Conservation (phyloP, 2,113 vertebrate genomes). For the Trogon surrucura region DNA sequence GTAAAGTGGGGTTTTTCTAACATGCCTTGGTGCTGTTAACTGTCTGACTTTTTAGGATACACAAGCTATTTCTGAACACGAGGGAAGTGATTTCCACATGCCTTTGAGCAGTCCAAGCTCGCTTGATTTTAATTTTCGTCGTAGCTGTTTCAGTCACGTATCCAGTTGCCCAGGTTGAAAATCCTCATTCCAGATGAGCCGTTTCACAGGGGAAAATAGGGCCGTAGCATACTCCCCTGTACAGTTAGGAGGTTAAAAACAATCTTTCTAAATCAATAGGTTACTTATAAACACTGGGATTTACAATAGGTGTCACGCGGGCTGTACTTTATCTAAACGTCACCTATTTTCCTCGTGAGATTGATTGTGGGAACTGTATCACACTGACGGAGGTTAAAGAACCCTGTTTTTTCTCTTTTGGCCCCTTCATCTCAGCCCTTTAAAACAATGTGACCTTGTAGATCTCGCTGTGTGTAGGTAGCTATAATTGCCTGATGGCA, state of each 20-base stretch:
- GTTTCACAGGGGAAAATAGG: not conserved
- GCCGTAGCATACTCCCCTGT: not conserved
- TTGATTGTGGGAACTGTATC: not conserved
- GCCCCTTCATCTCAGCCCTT: not conserved
- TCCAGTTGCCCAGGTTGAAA: not conserved
- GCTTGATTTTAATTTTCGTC: not conserved
- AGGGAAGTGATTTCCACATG: not conserved
- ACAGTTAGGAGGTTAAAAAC: not conserved
- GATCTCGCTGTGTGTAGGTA: not conserved
- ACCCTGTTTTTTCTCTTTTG: not conserved
- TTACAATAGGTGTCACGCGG: not conserved
- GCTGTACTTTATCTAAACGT: conserved; percentile 6
- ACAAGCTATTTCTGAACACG: not conserved
- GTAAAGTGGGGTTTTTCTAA: not conserved
- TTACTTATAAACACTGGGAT: conserved; percentile 14
- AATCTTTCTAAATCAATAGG: conserved; percentile 21
- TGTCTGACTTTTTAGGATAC: not conserved
- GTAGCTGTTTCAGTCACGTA: not conserved
- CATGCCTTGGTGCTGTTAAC: not conserved
- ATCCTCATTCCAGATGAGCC: not conserved
- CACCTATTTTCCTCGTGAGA: not conserved
- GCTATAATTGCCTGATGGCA: not conserved
- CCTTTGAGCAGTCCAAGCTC: not conserved
- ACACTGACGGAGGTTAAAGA: not conserved
- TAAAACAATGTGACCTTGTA: not conserved